Evolutionary conservation across 2,797 vertebrate species (phyloP).

Genomic region (Centropyge bicolor): DNA sequence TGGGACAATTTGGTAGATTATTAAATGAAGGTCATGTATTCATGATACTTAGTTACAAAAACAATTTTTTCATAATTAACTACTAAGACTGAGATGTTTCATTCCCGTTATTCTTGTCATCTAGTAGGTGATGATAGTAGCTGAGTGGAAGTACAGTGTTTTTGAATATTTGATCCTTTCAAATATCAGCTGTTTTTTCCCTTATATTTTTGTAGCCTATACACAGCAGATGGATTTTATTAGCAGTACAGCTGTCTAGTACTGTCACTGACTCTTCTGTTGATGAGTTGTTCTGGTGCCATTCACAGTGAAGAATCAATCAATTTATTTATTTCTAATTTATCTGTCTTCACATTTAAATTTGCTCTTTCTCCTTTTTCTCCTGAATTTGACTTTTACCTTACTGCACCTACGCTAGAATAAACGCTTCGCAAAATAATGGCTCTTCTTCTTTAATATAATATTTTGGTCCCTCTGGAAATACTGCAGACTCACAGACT

Average conservation of each 20-base stretch:
- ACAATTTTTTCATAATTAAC: neutral
- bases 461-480: constrained; percentile 3
- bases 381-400: neutral
- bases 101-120: neutral
- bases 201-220: neutral
- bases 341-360: neutral
- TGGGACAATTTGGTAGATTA: neutral
- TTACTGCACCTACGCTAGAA: neutral
- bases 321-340: neutral
- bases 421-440: neutral
- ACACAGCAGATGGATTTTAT: constrained; percentile 12
- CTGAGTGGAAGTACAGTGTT: neutral
- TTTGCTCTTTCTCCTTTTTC: neutral
- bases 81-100: neutral
- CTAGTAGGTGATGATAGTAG: neutral
- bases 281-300: neutral
- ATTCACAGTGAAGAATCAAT: neutral
- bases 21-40: neutral
- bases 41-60: neutral
- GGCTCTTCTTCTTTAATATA: neutral
- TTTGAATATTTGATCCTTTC: neutral
- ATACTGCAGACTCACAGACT: constrained; percentile 3
- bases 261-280: neutral
- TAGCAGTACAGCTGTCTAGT: constrained; percentile 7
- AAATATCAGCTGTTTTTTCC: neutral